Evolutionary conservation across 2,113 vertebrate species (phyloP).

Genomic region (Mormyrus lacerda): DNA sequence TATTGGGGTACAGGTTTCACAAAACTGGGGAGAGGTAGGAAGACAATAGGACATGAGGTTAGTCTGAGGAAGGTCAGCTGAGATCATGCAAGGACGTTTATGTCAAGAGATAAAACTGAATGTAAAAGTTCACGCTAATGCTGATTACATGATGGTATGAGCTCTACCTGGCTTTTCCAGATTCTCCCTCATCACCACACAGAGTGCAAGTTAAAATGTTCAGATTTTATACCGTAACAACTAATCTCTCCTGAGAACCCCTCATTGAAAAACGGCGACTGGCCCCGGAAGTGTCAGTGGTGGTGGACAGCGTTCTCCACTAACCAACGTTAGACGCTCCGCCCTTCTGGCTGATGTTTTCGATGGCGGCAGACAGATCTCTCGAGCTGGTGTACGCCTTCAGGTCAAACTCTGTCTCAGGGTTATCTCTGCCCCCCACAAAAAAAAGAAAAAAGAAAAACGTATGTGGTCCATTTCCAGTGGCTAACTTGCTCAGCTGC

Average conservation of each 20-base stretch:
- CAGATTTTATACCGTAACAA: not conserved
- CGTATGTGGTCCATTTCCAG: not conserved
- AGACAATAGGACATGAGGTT: not conserved
- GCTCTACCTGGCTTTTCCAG: not conserved
- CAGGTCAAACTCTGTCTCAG: constrained; percentile 81
- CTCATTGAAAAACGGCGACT: constrained; percentile 24
- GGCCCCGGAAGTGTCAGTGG: constrained; percentile 35
- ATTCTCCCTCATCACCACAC: not conserved
- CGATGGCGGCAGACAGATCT: constrained; percentile 74
- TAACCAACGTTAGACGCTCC: constrained; percentile 88
- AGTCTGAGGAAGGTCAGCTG: not conserved
- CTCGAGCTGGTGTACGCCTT: constrained; percentile 69
- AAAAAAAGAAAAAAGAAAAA: constrained; percentile 10
- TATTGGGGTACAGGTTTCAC: not conserved
- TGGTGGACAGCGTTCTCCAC: constrained; percentile 36
- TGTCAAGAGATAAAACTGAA: not conserved
- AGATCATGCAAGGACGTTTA: not conserved
- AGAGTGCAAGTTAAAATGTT: not conserved
- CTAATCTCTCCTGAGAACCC: not conserved
- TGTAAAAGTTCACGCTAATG: not conserved
- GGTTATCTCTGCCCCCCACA: constrained; percentile 63
- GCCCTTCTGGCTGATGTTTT: constrained; percentile 84
- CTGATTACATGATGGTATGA: not conserved
- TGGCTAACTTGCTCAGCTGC: not conserved
- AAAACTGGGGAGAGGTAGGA: not conserved